Evolutionary conservation across 2,888 invertebrate species (phyloP).

Genomic region (Tenthredo livida): DNA sequence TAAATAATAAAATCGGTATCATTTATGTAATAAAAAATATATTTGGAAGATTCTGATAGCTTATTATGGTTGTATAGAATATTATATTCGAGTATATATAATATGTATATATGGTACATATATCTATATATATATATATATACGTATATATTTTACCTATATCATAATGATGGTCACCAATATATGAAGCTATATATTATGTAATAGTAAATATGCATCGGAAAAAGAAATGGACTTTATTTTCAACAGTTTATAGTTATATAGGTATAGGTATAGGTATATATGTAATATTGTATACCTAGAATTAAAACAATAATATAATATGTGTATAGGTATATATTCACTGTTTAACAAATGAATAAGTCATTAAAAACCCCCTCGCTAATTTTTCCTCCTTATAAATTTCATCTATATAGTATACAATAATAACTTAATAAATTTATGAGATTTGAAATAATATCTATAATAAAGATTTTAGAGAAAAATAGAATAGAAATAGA

Average conservation of each 20-base stretch:
- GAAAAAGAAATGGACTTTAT: slow-evolving; percentile 9
- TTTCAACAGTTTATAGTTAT: slow-evolving; percentile 4
- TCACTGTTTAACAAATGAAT: background rate
- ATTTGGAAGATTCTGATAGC: slow-evolving; percentile 51
- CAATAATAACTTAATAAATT: background rate
- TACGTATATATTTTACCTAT: background rate
- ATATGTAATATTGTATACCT: slow-evolving; percentile 16
- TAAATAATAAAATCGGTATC: background rate
- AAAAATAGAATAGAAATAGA: slow-evolving; percentile 25
- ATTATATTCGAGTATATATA: slow-evolving; percentile 32
- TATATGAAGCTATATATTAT: no score
- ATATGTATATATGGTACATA: background rate
- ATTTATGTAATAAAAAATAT: slow-evolving; percentile 48
- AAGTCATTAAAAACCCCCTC: background rate
- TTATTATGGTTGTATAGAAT: slow-evolving; percentile 27
- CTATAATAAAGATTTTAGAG: background rate
- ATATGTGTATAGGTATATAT: background rate
- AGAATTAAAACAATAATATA: background rate
- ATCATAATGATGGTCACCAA: no score
- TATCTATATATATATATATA: no score
- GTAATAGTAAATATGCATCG: background rate
- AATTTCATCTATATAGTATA: background rate
- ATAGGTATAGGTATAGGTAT: background rate
- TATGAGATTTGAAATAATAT: slow-evolving; percentile 12
- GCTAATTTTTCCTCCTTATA: background rate